Conservation (phyloP, 2,113 vertebrate species). For the Proteles cristata region DNA sequence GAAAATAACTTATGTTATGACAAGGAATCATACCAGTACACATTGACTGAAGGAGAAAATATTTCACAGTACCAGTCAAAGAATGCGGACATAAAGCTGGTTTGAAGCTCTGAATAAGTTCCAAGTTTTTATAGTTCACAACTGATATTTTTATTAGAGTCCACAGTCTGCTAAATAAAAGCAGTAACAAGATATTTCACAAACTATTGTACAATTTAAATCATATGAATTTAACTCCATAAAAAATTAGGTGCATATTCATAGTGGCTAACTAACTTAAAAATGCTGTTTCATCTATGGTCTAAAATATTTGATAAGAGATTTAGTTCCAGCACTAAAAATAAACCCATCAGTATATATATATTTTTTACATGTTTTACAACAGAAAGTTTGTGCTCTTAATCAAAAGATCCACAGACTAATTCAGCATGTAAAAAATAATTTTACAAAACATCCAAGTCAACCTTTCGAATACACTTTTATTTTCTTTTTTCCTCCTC, state of each 20-base stretch:
- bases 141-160: conserved; percentile 59
- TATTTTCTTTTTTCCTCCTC: conserved; percentile 84
- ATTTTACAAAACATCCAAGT: conserved; percentile 78
- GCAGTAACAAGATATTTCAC: conserved; percentile 54
- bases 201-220: conserved; percentile 61
- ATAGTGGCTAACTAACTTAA: conserved; percentile 33
- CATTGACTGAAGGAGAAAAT: neutral
- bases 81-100: neutral
- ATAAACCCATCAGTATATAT: conserved; percentile 72
- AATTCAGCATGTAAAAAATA: conserved; percentile 80
- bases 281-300: neutral
- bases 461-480: conserved; percentile 89
- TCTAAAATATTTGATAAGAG: conserved; percentile 56
- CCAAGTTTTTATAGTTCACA: conserved; percentile 52
- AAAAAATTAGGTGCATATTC: conserved; percentile 46
- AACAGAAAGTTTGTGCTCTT: conserved; percentile 78
- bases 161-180: conserved; percentile 68
- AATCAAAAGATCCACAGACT: conserved; percentile 77
- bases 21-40: neutral
- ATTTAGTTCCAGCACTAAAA: conserved; percentile 78
- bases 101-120: conserved; percentile 40
- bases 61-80: neutral
- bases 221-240: conserved; percentile 56
- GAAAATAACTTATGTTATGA: neutral
- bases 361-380: conserved; percentile 65